These are phyloP conservation scores for Oncorhynchus nerka DNA, from an alignment of 2,113 vertebrate genomes.

Conservation along the genomic window DNA sequence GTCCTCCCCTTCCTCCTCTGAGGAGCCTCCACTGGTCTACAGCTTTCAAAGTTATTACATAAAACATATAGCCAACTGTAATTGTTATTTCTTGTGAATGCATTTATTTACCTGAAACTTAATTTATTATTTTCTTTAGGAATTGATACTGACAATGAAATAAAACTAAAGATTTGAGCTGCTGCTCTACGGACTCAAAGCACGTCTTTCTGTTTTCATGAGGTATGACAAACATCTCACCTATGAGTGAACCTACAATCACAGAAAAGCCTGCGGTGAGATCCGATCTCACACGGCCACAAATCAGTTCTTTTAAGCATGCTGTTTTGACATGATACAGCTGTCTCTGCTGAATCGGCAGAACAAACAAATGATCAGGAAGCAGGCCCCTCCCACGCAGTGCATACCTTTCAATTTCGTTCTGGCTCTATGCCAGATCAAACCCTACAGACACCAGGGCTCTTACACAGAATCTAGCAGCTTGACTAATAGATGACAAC, in stretches of 20 bases:
- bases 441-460: not conserved
- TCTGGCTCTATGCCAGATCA: conserved; percentile 17
- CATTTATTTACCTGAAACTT: no score
- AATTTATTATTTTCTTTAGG: no score
- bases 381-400: conserved; percentile 12
- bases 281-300: not conserved
- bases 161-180: no score
- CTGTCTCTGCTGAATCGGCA: conserved; percentile 23
- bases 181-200: no score
- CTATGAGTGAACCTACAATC: not conserved
- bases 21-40: no score
- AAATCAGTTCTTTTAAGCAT: conserved; percentile 20
- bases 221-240: not conserved
- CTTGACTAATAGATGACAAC: not conserved
- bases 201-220: not conserved
- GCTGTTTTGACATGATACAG: conserved; percentile 30
- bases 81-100: no score
- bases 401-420: conserved; percentile 16
- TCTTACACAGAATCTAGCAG: not conserved
- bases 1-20: no score
- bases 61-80: not conserved
- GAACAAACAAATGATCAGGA: conserved; percentile 26
- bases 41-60: no score
- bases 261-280: not conserved
- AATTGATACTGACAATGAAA: no score